These are phyloP conservation scores for Pollicipes pollicipes DNA, from an alignment of 1,140 invertebrate species.

Conservation along the genomic window DNA sequence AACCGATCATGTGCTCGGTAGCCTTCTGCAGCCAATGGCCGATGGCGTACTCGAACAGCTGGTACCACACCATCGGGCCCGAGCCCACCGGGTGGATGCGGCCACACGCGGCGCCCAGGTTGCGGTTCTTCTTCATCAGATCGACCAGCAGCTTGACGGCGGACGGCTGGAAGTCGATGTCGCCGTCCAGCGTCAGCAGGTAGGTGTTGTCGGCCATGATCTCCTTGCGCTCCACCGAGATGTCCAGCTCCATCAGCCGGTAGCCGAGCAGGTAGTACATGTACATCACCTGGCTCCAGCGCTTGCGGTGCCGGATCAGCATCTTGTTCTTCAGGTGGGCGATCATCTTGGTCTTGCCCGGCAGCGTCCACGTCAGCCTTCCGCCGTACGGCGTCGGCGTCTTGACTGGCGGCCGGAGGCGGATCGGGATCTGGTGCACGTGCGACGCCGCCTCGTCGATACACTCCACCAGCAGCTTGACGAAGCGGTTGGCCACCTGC, in stretches of 20 bases:
- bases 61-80: slow-evolving; percentile 98
- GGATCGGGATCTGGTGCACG: slow-evolving; percentile 81
- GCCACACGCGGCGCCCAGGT: slow-evolving; percentile 93
- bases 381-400: slow-evolving; percentile 90
- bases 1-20: slow-evolving; percentile 94
- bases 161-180: slow-evolving; percentile 94
- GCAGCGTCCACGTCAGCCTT: slow-evolving; percentile 77
- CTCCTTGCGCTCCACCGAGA: slow-evolving; percentile 80
- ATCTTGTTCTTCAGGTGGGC: slow-evolving; percentile 93
- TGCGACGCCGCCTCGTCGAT: slow-evolving; percentile 88
- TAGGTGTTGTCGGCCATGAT: slow-evolving; percentile 93
- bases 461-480: slow-evolving; percentile 77
- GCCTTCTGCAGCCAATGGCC: slow-evolving; percentile 99
- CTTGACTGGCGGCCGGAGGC: slow-evolving; percentile 81
- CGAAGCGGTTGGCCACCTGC: slow-evolving; percentile 86
- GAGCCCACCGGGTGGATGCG: slow-evolving; percentile 93
- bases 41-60: slow-evolving; percentile 96
- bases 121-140: slow-evolving; percentile 97
- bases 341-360: slow-evolving; percentile 94
- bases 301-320: slow-evolving; percentile 87
- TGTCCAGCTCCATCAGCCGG: slow-evolving; percentile 81
- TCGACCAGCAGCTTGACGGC: slow-evolving; percentile 87
- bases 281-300: slow-evolving; percentile 96
- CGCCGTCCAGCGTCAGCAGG: slow-evolving; percentile 88
- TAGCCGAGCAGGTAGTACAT: slow-evolving; percentile 97